Evolutionary conservation across 2,797 vertebrate species (phyloP).

Genomic region (Rhabdomys pumilio): DNA sequence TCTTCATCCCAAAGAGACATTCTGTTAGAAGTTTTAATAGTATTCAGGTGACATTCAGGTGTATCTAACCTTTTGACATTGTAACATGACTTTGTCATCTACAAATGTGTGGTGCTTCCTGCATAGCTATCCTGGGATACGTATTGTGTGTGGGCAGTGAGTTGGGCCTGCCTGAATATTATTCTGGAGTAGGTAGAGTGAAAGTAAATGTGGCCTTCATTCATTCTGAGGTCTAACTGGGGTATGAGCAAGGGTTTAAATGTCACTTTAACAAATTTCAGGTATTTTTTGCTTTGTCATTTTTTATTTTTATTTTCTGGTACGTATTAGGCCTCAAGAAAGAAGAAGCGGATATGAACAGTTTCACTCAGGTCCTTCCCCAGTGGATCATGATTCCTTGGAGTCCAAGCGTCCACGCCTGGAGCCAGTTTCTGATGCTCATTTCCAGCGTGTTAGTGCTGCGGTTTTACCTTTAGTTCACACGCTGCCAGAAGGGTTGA

Average conservation of each 20-base stretch:
- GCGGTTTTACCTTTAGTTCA: slow-evolving; percentile 94
- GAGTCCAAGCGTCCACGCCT: slow-evolving; percentile 97
- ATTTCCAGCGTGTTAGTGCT: slow-evolving; percentile 93
- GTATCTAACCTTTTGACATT: not conserved
- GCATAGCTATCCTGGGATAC: not conserved
- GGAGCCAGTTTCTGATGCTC: slow-evolving; percentile 94
- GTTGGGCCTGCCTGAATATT: not conserved
- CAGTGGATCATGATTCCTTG: slow-evolving; percentile 94
- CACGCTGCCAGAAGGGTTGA: slow-evolving; percentile 94
- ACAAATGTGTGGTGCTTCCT: not conserved
- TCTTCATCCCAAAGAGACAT: not conserved
- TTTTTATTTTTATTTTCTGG: slow-evolving; percentile 39
- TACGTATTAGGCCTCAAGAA: slow-evolving; percentile 94
- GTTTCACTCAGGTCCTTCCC: slow-evolving; percentile 93
- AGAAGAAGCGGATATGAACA: slow-evolving; percentile 97
- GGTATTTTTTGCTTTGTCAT: slow-evolving; percentile 7
- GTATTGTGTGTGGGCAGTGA: not conserved
- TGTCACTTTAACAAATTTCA: not conserved
- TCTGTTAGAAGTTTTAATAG: not conserved
- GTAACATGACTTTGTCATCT: not conserved
- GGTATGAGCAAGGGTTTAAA: not conserved
- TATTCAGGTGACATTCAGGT: not conserved
- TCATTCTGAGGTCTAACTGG: slow-evolving; percentile 27
- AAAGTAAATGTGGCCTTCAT: slow-evolving; percentile 35
- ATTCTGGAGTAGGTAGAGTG: not conserved